Base-by-base conservation (phyloP, 2,113 vertebrate genomes). In the Lontra canadensis region DNA sequence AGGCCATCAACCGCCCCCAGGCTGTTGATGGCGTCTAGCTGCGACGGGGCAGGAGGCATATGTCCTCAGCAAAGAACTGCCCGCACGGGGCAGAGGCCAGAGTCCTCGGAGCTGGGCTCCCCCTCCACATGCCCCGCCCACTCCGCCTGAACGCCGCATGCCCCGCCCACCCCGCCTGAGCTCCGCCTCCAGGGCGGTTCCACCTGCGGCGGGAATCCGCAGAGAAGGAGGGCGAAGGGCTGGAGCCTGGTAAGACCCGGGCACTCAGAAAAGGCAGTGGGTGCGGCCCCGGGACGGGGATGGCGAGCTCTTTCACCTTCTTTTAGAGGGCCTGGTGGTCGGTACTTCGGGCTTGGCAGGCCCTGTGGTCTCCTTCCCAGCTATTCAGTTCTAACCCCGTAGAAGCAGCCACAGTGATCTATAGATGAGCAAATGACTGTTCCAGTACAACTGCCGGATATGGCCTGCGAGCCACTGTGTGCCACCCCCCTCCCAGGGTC, bases 201-300 rank as follows among this genome's bases (percentile, higher is more conserved):
- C 2, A 20, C 34, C 14, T 21, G 61, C n/a, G 1, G 15, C 4
- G 63, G 44, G 29, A 17, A 8, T 55, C 12, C 4, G 10, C 7
- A 1, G 21, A 17, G 42, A 12, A 82, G 47, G 57, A 1, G 0
- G 79, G 36, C 31, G 31, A 36, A 34, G 20, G 13, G 5, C 23
- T 3, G 14, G 4, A 63, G 71, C 20, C 4, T 36, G 2, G 6
- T 31, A 79, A 59, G 29, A 34, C 73, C 67, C 36, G 6, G 36
- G 44, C 25, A 10, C 73, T n/a, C 3, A 2, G 83, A 73, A 61
- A 47, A 88, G n/a, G 18, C 26, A 34, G 31, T 14, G 3, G 55
- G 55, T 15, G 0, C 29, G 44, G 67, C 2, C 7, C 18, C 2
- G 0, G 8, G 81, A 26, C 44, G 0, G 6, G 1, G 0, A 63